Evolutionary conservation across 2,113 vertebrate species (phyloP), one percentile per base, ranked within the genome.

Genomic region (Dendrocopos noguchii): DNA sequence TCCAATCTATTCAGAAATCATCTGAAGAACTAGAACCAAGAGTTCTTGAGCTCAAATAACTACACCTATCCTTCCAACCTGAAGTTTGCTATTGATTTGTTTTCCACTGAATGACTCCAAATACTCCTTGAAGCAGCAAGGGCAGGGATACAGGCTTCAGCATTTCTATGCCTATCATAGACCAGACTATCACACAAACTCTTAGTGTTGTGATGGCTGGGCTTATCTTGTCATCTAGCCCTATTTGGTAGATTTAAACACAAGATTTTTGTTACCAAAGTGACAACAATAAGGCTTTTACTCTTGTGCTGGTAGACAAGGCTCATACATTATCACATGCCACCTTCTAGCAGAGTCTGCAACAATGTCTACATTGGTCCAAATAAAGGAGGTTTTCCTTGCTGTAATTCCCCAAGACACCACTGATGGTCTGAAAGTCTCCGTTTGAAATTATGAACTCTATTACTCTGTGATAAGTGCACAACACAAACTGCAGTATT

Each of bases 401-500:
- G 18, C 15, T 79, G 31, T 21, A 65, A 65, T 85, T 80, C n/a
- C 75, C 33, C 7, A 55, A 72, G 36, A 31, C 42, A 65, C 14
- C 28, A 44, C 28, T 65, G 53, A 18, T 36, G 9, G 50, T 64
- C 36, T 68, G 16, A 83, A 85, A 70, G 31, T 57, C 31, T 74
- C 52, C 9, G 15, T 83, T 27, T 70, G 72, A 88, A 94, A 57
- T 39, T 0, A 67, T 44, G 44, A 73, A 53, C 7, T 57, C 10
- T 52, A 15, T 80, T 57, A 39, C 4, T 65, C 19, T 34, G 60
- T 0, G 0, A 34, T 17, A 6, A 57, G 6, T 57, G 19, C 22
- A 60, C 29, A 60, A 16, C 21, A 65, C 0, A 4, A 85, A 52
- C 53, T 72, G 24, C 44, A 72, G 15, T 34, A 55, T n/a, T 14